A percentile compares a stretch with the other conserved stretches of the same genome.
Conservation (phyloP, 2,113 vertebrate genomes). For the Cheirogaleus medius region DNA sequence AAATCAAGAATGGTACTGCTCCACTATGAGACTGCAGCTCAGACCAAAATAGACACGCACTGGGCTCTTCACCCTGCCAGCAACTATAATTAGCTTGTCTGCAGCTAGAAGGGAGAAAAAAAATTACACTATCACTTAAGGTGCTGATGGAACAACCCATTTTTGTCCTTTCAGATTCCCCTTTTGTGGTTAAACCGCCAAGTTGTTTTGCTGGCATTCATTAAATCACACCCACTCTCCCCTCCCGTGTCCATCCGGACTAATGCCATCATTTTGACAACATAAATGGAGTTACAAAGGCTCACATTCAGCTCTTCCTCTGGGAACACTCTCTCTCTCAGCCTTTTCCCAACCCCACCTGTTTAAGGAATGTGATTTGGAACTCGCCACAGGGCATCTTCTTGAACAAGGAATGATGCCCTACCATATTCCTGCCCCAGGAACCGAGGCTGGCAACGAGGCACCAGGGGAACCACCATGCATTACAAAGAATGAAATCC, state of each 20-base stretch:
- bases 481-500: conserved; percentile 30
- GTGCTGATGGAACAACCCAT: conserved; percentile 26
- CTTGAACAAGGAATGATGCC: background rate
- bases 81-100: conserved; percentile 79
- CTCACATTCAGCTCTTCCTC: conserved; percentile 1
- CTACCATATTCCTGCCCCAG: background rate
- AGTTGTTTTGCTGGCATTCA: background rate
- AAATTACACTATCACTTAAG: conserved; percentile 57
- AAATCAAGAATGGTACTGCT: conserved; percentile 49
- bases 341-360: conserved; percentile 28
- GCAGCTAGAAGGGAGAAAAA: conserved; percentile 55
- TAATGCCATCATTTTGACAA: background rate
- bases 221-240: background rate
- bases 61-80: conserved; percentile 72
- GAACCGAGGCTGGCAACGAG: background rate
- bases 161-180: background rate
- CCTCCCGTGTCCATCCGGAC: background rate
- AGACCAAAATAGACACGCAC: conserved; percentile 68
- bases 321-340: background rate
- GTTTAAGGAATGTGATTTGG: background rate
- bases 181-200: background rate
- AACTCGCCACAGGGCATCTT: background rate
- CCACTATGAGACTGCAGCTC: conserved; percentile 1
- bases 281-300: background rate
- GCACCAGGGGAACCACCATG: background rate